Conservation (phyloP, 2,888 invertebrate genomes). For the Mythimna pallens region DNA sequence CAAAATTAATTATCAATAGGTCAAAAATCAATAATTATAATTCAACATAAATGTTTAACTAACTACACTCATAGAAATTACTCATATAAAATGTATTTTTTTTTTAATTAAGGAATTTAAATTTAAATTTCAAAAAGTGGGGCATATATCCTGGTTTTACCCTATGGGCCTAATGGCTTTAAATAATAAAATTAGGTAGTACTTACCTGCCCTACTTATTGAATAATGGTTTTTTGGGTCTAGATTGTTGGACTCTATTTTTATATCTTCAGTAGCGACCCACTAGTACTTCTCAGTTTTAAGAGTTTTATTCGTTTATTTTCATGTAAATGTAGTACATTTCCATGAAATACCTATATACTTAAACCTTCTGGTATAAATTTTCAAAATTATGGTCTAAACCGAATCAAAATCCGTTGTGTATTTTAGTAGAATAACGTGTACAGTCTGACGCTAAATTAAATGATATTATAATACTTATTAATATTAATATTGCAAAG, state of each 20-base stretch:
- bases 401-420: neutral
- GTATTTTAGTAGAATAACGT: neutral
- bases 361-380: no score
- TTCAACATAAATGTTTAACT: no score
- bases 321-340: no score
- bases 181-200: conserved; percentile 18
- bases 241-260: conserved; percentile 16
- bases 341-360: no score
- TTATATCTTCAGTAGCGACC: conserved; percentile 10
- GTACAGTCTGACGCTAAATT: neutral
- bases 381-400: neutral
- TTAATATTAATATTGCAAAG: neutral
- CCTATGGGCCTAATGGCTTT: neutral
- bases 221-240: conserved; percentile 15
- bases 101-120: no score
- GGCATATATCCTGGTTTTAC: no score
- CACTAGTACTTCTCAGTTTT: neutral
- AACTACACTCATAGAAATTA: no score
- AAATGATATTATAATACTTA: neutral
- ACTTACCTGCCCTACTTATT: conserved; percentile 18
- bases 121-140: no score
- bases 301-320: neutral
- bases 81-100: no score
- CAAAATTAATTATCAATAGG: no score
- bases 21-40: no score